Conservation (phyloP, 1,140 invertebrate species). For the Panagrolaimus sp. region DNA sequence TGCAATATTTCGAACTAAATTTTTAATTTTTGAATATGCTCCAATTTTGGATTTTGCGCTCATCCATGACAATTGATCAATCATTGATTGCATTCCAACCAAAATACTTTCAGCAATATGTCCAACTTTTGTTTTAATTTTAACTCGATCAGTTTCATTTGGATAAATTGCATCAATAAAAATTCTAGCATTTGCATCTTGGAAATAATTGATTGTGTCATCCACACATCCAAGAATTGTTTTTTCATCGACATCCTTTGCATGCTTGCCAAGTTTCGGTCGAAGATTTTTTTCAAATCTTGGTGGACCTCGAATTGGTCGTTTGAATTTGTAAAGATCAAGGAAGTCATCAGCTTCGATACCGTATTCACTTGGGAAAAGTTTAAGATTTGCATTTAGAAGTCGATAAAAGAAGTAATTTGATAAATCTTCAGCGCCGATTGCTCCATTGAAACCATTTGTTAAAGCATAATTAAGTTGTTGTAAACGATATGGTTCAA, state of each 20-base stretch:
- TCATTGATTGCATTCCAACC: constrained; percentile 44
- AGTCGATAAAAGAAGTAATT: no score
- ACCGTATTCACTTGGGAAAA: no score
- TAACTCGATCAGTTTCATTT: constrained; percentile 13
- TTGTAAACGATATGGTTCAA: no score
- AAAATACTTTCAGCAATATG: constrained; percentile 35
- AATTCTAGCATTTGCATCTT: constrained; percentile 23
- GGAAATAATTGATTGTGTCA: constrained; percentile 6
- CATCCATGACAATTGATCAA: constrained; percentile 53
- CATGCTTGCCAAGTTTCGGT: no score
- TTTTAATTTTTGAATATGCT: constrained; percentile 49
- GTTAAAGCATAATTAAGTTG: no score
- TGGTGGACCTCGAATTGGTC: no score
- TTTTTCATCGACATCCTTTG: background rate
- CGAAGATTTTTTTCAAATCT: no score
- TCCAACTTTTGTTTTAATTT: constrained; percentile 28
- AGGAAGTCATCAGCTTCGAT: no score
- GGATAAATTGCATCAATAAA: constrained; percentile 25
- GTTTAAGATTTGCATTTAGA: no score
- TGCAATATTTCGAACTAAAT: constrained; percentile 47
- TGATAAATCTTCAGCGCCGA: no score
- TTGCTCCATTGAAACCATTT: no score
- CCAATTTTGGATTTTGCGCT: constrained; percentile 34
- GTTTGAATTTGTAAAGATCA: no score
- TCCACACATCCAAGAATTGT: constrained; percentile 10